Evolutionary conservation across 2,888 invertebrate genomes (phyloP), one percentile per base, ranked within the genome.

Genomic region (Apodemia zela): DNA sequence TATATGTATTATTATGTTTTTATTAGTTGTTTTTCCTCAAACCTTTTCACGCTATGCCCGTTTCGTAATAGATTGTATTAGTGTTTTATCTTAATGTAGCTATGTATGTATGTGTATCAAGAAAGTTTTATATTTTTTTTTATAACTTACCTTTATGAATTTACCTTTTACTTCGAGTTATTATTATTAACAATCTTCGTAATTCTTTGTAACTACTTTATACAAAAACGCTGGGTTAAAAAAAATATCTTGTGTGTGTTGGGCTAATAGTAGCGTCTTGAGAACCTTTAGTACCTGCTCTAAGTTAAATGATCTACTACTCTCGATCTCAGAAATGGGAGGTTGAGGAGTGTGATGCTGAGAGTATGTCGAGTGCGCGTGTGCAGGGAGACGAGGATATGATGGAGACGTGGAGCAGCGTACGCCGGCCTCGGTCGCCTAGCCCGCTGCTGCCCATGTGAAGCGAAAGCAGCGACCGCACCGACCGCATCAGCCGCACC

Each of bases 351-450:
- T 89, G 84, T 88, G 89, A 89, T 75, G 89, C 87, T 86, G 90
- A 90, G 89, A 89, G 89, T 90, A 91, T 90, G 89, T 91, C 90
- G 89, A 89, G 90, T 91, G 84, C 88, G 77, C 89, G 86, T 90
- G 90, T 90, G 84, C 89, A 93, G 93, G 93, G 93, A 93, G 92
- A 93, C 93, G 92, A 93, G 92, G 90, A 93, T 93, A 89, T 93
- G 93, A 93, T 93, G 92, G 88, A 87, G 81, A 91, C 91, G 85
- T 80, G 87, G 81, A 93, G 92, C 92, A 84, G 89, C 75, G 82
- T 85, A 79, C 82, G 84, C 78, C 87, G 87, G 73, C 81, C 83
- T 80, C 85, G 87, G 71, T 88, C 73, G 68, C 76, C 73, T 66
- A 89, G 89, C 79, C 90, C 90, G 75, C 85, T 89, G 76, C 87